Base-by-base conservation (phyloP, 2,888 invertebrate genomes). In the Anticlea derivata region DNA sequence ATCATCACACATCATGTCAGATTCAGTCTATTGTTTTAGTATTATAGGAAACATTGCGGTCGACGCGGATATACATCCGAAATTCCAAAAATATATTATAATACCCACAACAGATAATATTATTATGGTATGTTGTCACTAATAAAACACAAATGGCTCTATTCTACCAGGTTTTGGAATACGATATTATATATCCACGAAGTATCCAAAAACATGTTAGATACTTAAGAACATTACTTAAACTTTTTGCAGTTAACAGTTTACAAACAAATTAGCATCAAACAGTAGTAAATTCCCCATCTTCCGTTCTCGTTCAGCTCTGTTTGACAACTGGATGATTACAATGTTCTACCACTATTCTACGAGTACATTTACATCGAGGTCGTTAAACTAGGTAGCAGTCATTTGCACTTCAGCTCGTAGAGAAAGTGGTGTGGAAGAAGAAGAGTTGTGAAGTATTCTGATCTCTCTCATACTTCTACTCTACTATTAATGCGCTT, bases 291-390 rank as follows among this genome's bases (percentile, higher is more conserved):
- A 66, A 65, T 73, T 66, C 65, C 61, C 65, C 65, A 61, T 75
- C 78, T 75, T 80, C 80, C 80, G 75, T 55, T 51, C 61, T 50
- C 69, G 80, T 83, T 83, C 73, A 57, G 79, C 74, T 83, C 83
- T 83, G 84, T 75, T 85, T 81, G 74, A 71, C 71, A 73, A 68
- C 58, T 60, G 64, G 70, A 70, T 73, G 54, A 56, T 56, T 51
- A 54, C 48, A 53, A 39, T 54, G 54, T 57, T 45, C 51, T 40
- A 47, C 45, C 50, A 35, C 48, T 57, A 39, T 61, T n/a, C n/a
- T n/a, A n/a, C n/a, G n/a, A 54, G 61, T 65, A 60, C 46, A 46
- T 52, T 50, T 41, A 56, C 59, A 65, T 65, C 51, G 61, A 52
- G 61, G 53, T 57, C 57, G 55, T 52, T 58, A 55, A 51, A 58